Percentiles rank a stretch among this genome's conserved stretches.
phyloP scores from a whole-genome alignment of 23 tunicate species.

The Trididemnum nubilum region DNA sequence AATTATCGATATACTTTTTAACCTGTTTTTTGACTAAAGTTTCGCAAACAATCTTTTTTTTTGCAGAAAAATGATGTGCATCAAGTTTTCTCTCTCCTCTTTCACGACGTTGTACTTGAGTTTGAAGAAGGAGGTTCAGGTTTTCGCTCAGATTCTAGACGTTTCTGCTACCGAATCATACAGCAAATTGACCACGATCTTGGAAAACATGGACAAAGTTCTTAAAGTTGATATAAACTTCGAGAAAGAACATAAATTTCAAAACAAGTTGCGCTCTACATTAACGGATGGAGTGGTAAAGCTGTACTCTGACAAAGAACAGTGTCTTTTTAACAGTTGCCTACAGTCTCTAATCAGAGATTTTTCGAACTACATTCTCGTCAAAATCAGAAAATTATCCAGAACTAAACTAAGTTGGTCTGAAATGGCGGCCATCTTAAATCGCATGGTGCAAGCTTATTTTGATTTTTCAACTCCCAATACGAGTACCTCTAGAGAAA shows the following conservation, averaged over 20 bases:
- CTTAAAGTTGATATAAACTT: neutral
- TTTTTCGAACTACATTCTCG: neutral
- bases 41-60: no score
- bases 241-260: constrained; percentile 22
- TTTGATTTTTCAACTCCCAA: neutral
- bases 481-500: neutral
- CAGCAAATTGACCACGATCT: neutral
- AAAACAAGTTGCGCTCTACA: neutral
- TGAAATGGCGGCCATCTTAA: neutral
- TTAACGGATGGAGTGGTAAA: neutral
- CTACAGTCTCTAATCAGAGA: neutral
- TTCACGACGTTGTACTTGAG: constrained; percentile 21
- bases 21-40: no score
- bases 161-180: neutral
- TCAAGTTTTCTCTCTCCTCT: constrained; percentile 16
- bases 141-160: neutral
- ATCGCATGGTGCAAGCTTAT: neutral
- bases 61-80: constrained; percentile 17
- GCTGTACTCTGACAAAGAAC: neutral
- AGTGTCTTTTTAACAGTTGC: neutral
- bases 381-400: neutral
- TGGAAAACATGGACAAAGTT: constrained; percentile 24
- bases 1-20: no score
- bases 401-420: neutral
- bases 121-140: constrained; percentile 9